A percentile compares a stretch with the other conserved stretches of the same genome.
Evolutionary conservation across 2,797 vertebrate genomes (phyloP).

Genomic region (Dallia pectoralis): DNA sequence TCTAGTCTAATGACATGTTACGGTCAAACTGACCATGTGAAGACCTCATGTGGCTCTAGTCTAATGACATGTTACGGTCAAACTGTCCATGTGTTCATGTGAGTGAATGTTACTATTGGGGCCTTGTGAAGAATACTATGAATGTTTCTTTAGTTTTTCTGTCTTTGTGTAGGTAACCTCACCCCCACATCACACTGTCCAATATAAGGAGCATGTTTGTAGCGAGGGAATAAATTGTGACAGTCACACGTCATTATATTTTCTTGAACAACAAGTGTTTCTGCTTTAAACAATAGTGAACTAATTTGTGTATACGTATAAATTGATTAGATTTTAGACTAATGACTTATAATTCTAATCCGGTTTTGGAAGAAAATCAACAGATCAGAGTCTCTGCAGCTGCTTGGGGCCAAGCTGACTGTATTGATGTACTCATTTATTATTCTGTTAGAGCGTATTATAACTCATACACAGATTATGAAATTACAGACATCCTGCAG

Average conservation of each 20-base stretch:
- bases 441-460: conserved; percentile 42
- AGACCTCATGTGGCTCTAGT: not conserved
- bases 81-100: not conserved
- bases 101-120: too few relatives aligned
- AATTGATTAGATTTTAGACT: too few relatives aligned
- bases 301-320: too few relatives aligned
- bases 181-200: too few relatives aligned
- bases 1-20: not conserved
- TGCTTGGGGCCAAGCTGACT: conserved; percentile 19
- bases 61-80: not conserved
- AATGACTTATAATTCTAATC: not conserved
- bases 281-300: too few relatives aligned
- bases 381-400: conserved; percentile 9
- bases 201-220: too few relatives aligned
- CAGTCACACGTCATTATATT: too few relatives aligned
- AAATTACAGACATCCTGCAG: conserved; percentile 62
- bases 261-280: too few relatives aligned
- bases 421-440: conserved; percentile 59
- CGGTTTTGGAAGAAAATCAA: not conserved
- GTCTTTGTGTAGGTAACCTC: too few relatives aligned
- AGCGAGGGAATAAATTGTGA: too few relatives aligned
- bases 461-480: conserved; percentile 58
- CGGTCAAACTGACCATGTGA: not conserved
- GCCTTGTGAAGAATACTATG: not conserved
- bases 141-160: too few relatives aligned